Base-by-base conservation (phyloP, 2,797 vertebrate genomes). In the Alca torda region DNA sequence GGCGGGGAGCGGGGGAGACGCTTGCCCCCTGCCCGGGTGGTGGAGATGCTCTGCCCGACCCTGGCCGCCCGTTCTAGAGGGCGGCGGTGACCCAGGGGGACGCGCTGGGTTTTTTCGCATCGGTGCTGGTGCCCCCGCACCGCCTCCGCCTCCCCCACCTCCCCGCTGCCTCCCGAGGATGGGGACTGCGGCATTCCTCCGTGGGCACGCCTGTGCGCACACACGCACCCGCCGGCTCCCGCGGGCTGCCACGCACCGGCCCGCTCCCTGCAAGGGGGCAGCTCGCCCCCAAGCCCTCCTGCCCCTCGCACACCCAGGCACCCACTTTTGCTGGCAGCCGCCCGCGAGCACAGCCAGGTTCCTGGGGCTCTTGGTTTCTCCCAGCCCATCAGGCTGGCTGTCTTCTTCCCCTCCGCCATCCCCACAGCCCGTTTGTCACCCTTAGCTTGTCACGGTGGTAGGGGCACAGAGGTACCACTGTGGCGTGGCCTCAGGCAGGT, bases 161-260 rank as follows among this genome's bases (percentile, higher is more conserved):
- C 33, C 33, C 33, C 56, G 33, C 59, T 25, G n/a, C n/a, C 57
- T 4, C 33, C 30, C 45, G 26, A 15, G 33, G 63, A 30, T 57
- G 35, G 92, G 94, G 75, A 76, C 83, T 95, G 94, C 92, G 75
- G 92, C 85, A 87, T 72, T 84, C 25, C 63, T 48, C 88, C 68
- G 31, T 18, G 80, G 93, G 84, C 79, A 53, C 84, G 73, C 57
- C 37, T 15, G 20, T 57, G 60, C 57, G 63, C 90, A 4, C 31
- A 31, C 80, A 31, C 35, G 41, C 72, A 4, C 33, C 79, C 68
- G 24, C 41, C 39, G 10, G 50, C 50, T 37, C 37, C 31, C 63
- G 8, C 30, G 18, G 31, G 8, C 39, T 28, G 37, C 50, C 82
- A 9, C 78, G 16, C 59, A 35, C 76, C 39, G 35, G 65, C 45